These are phyloP conservation scores for Nasonia giraulti DNA, from an alignment of 1,140 invertebrate genomes.

Conservation along the genomic window DNA sequence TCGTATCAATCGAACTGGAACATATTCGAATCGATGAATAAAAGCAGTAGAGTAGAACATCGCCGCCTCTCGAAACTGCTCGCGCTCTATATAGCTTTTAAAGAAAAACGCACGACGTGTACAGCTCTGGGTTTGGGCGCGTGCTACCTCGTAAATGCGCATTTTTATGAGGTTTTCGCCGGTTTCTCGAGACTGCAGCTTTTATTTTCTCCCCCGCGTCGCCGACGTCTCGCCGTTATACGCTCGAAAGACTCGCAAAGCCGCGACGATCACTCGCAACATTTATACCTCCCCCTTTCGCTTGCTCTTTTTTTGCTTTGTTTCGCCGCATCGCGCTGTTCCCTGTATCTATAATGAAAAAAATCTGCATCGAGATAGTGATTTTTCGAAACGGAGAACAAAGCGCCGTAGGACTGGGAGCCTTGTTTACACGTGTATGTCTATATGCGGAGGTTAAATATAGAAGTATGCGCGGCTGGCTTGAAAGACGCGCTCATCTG, in stretches of 20 bases:
- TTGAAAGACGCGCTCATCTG: neutral
- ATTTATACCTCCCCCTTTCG: neutral
- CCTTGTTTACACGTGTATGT: too few relatives aligned
- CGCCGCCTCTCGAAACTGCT: neutral
- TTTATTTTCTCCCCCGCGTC: conserved; percentile 22
- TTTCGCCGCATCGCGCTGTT: neutral
- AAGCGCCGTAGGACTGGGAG: too few relatives aligned
- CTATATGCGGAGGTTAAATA: too few relatives aligned
- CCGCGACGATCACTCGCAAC: conserved; percentile 19
- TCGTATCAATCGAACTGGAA: conserved; percentile 16
- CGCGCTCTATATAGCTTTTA: neutral
- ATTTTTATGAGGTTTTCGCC: conserved; percentile 35
- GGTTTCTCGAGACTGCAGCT: neutral
- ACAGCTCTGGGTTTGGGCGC: neutral
- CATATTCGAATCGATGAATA: conserved; percentile 24
- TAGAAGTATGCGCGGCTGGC: too few relatives aligned
- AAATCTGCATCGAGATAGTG: neutral
- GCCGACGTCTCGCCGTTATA: neutral
- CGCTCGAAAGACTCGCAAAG: conserved; percentile 19
- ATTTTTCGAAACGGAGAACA: neutral
- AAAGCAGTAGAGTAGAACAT: neutral
- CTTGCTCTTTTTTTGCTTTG: neutral
- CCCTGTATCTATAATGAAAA: neutral
- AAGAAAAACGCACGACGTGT: conserved; percentile 1
- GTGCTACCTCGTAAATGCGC: conserved; percentile 26